A percentile compares a stretch with the other conserved stretches of the same genome.
phyloP scores from a whole-genome alignment of 2,888 invertebrate genomes.

The Arge pagana region DNA sequence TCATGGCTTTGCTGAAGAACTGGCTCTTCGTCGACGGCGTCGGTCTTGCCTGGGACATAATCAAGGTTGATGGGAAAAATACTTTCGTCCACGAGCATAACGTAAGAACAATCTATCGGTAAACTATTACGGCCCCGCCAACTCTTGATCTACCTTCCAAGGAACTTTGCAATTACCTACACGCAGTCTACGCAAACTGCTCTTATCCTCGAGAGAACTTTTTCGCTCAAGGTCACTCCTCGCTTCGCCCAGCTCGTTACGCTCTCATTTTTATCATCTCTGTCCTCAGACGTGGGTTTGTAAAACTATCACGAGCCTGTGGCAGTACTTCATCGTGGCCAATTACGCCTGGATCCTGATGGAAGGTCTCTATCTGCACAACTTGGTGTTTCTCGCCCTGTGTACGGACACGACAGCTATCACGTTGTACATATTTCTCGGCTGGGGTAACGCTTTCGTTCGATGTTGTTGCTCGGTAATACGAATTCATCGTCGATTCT shows the following conservation, averaged over 20 bases:
- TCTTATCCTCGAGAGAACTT: too few relatives aligned
- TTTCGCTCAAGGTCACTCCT: too few relatives aligned
- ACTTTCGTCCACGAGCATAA: constrained; percentile 53
- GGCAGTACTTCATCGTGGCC: constrained; percentile 69
- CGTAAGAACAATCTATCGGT: constrained; percentile 51
- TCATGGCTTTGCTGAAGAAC: constrained; percentile 65
- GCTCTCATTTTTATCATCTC: neutral
- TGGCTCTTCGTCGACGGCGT: constrained; percentile 62
- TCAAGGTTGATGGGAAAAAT: constrained; percentile 49
- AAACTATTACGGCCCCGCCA: too few relatives aligned
- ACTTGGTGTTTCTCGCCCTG: constrained; percentile 68
- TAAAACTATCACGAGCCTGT: constrained; percentile 65
- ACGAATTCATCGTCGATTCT: neutral
- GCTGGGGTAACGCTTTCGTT: constrained; percentile 67
- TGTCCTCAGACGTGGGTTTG: constrained; percentile 67
- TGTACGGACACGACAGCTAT: constrained; percentile 68
- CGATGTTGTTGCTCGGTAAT: neutral
- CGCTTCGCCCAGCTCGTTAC: neutral
- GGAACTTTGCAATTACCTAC: neutral
- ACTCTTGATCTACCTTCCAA: neutral
- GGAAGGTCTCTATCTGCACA: constrained; percentile 73
- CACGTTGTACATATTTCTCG: constrained; percentile 64
- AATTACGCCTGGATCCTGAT: constrained; percentile 73
- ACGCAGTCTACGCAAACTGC: too few relatives aligned
- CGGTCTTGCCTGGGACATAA: constrained; percentile 56